Percentiles rank a stretch among this genome's conserved stretches.
phyloP scores from a whole-genome alignment of 2,113 vertebrate species.

The Smithornis capensis region DNA sequence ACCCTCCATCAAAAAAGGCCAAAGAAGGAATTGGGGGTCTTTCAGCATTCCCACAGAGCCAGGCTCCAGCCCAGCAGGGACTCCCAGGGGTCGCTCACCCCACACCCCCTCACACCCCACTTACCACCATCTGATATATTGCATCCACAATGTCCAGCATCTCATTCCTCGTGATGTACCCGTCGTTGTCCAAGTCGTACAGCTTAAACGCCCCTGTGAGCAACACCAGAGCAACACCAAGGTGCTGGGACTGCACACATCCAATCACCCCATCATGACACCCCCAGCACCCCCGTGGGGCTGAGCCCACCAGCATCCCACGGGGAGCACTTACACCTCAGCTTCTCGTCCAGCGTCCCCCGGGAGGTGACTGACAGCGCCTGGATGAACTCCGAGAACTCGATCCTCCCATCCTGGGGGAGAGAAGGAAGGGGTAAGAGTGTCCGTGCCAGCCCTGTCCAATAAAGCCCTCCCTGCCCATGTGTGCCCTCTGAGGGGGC shows the following conservation, averaged over 20 bases:
- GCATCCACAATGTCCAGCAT: slow-evolving; percentile 99
- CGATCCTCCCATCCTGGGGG: slow-evolving; percentile 91
- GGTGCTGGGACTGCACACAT: neutral
- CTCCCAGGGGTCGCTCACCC: neutral
- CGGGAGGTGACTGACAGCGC: slow-evolving; percentile 96
- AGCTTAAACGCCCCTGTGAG: slow-evolving; percentile 95
- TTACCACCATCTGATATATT: slow-evolving; percentile 99
- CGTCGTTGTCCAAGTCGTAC: slow-evolving; percentile 95
- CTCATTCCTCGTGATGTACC: slow-evolving; percentile 97
- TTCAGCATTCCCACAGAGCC: neutral
- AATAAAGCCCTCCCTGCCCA: neutral
- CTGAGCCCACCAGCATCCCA: neutral
- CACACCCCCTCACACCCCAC: neutral
- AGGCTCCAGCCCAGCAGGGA: neutral
- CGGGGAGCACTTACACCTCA: slow-evolving; percentile 85
- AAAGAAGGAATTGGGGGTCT: neutral
- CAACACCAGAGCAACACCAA: neutral
- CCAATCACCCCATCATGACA: neutral
- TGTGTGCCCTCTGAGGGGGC: fast-evolving
- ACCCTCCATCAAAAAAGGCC: fast-evolving
- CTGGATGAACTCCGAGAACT: slow-evolving; percentile 98
- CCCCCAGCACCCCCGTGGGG: neutral
- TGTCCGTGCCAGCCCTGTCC: neutral
- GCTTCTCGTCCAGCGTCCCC: slow-evolving; percentile 95
- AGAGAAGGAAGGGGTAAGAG: neutral